Conservation (phyloP, 2,888 invertebrate species). For the Acleris literana region DNA sequence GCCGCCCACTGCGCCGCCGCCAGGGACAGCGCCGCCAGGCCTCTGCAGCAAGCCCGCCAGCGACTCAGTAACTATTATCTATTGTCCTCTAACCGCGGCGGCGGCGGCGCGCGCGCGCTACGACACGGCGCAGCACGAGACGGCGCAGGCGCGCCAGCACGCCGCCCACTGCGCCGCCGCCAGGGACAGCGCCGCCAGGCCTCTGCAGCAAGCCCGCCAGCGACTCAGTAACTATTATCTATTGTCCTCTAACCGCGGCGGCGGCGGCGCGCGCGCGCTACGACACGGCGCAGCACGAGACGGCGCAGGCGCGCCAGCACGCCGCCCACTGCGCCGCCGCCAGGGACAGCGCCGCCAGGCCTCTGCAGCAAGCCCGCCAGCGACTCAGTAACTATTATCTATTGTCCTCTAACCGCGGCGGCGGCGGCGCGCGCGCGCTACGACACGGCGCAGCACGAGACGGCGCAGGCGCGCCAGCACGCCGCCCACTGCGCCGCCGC, state of each 20-base stretch:
- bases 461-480: constrained; percentile 56
- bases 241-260: constrained; percentile 40
- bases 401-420: constrained; percentile 40
- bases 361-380: constrained; percentile 46
- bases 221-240: constrained; percentile 46
- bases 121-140: constrained; percentile 66
- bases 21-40: constrained; percentile 10
- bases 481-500: constrained; percentile 40
- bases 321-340: constrained; percentile 40
- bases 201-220: constrained; percentile 46
- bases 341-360: constrained; percentile 10
- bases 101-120: constrained; percentile 58
- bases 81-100: constrained; percentile 40
- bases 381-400: constrained; percentile 46
- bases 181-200: constrained; percentile 10
- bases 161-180: constrained; percentile 40
- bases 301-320: constrained; percentile 56
- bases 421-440: constrained; percentile 58
- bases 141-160: constrained; percentile 56
- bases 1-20: constrained; percentile 40
- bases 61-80: constrained; percentile 46
- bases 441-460: constrained; percentile 66
- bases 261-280: constrained; percentile 58
- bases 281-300: constrained; percentile 66
- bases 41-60: constrained; percentile 46